phyloP scores from a whole-genome alignment of 53 echinoderm and acorn worm genomes.

The Patiria pectinifera region DNA sequence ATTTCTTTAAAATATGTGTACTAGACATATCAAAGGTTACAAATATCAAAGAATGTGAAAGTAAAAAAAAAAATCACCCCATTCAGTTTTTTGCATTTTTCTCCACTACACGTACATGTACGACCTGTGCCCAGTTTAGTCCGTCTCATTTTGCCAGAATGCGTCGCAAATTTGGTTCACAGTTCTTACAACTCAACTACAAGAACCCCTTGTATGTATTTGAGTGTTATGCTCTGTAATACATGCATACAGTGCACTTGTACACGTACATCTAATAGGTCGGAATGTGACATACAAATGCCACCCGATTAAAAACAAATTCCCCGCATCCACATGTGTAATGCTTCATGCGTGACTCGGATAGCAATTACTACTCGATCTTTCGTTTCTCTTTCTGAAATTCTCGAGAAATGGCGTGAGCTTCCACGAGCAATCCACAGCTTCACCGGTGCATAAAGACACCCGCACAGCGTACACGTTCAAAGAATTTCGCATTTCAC shows the following conservation, averaged over 20 bases:
- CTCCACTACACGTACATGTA: no score
- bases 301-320: constrained; percentile 58
- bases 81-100: no score
- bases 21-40: no score
- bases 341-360: constrained; percentile 40
- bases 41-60: no score
- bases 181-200: neutral
- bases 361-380: neutral
- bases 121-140: no score
- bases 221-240: neutral
- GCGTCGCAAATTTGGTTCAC: neutral
- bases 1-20: no score
- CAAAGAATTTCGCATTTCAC: no score
- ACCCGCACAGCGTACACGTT: neutral
- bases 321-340: constrained; percentile 21
- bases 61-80: no score
- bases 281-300: constrained; percentile 54
- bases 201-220: neutral
- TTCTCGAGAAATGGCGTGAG: neutral
- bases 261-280: neutral
- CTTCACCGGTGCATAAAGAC: constrained; percentile 8
- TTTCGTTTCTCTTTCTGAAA: neutral
- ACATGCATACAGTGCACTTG: neutral
- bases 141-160: no score
- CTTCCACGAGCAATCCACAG: neutral